Conservation (phyloP, 2,888 invertebrate species). For the Acrobasis consociella region DNA sequence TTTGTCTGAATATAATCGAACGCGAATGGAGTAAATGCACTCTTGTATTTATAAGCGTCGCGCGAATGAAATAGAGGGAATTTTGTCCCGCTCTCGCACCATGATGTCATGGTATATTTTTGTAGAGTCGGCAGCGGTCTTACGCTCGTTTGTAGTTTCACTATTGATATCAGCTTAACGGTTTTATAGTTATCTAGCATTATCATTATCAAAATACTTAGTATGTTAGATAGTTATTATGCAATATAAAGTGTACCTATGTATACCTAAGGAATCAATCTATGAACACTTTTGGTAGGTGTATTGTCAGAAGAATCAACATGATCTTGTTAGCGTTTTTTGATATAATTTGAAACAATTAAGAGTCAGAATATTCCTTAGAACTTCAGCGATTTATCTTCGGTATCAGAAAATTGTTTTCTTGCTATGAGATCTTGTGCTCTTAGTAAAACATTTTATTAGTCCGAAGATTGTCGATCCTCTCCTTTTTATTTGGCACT, state of each 20-base stretch:
- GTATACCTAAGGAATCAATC: background rate
- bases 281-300: too few species aligned
- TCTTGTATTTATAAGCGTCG: constrained; percentile 64
- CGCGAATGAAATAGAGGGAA: constrained; percentile 49
- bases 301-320: too few species aligned
- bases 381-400: too few species aligned
- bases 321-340: too few species aligned
- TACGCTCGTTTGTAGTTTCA: constrained; percentile 67
- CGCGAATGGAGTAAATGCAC: constrained; percentile 71
- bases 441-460: background rate
- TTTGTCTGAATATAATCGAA: constrained; percentile 47
- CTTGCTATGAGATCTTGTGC: too few species aligned
- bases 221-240: background rate
- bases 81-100: constrained; percentile 66
- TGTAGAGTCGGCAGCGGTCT: constrained; percentile 64
- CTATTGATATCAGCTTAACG: constrained; percentile 50
- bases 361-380: too few species aligned
- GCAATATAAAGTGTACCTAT: background rate
- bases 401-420: too few species aligned
- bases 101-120: constrained; percentile 82
- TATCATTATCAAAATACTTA: background rate
- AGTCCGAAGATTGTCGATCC: background rate
- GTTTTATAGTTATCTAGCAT: background rate
- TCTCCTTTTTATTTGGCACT: constrained; percentile 2
- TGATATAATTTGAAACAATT: too few species aligned